Conservation (phyloP, 2,888 invertebrate species). For the Pterobdella sp. region DNA sequence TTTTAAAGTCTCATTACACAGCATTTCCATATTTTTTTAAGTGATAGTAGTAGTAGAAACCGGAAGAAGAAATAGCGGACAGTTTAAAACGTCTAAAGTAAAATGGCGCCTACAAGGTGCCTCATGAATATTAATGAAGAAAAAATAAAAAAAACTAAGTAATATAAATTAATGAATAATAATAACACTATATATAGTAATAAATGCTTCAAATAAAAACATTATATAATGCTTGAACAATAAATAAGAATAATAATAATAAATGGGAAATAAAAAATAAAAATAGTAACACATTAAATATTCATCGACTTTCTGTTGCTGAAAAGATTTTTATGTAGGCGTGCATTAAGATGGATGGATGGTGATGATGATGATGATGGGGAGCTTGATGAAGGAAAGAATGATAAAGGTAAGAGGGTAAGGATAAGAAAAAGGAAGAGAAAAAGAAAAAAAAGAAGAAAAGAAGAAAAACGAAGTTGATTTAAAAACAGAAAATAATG, state of each 20-base stretch:
- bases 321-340: neutral
- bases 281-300: neutral
- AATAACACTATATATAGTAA: neutral
- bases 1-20: too few species aligned
- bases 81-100: too few species aligned
- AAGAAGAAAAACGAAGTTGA: neutral
- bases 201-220: neutral
- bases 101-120: neutral
- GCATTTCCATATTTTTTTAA: too few species aligned
- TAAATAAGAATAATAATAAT: neutral
- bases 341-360: slow-evolving; percentile 5
- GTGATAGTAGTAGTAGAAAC: too few species aligned
- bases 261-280: neutral
- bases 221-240: neutral
- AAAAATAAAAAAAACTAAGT: neutral
- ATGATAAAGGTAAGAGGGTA: neutral
- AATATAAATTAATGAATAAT: neutral
- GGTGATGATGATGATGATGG: neutral
- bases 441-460: neutral
- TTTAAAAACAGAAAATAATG: neutral
- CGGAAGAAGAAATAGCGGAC: too few species aligned
- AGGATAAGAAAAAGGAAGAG: neutral
- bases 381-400: neutral
- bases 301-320: slow-evolving; percentile 2
- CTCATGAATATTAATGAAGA: neutral